A percentile compares a stretch with the other conserved stretches of the same genome.
Evolutionary conservation across 1,140 invertebrate genomes (phyloP).

Genomic region (Tyrophagus putrescentiae): DNA sequence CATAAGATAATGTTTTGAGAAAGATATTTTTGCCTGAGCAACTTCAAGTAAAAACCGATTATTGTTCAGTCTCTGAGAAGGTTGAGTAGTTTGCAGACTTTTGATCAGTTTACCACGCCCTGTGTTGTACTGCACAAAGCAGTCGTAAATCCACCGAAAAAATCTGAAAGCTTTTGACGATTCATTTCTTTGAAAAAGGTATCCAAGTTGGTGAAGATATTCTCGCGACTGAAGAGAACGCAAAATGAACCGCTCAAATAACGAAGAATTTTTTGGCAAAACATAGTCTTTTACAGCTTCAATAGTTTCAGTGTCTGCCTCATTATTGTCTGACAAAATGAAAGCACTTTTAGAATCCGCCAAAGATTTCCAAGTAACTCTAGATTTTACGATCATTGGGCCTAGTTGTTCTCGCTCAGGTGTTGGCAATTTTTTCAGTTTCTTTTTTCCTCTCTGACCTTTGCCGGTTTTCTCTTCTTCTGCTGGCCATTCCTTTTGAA

Average conservation of each 20-base stretch:
- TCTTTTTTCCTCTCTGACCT: neutral
- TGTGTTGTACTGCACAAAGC: neutral
- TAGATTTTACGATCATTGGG: neutral
- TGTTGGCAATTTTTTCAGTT: neutral
- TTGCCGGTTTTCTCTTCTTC: neutral
- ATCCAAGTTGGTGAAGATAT: neutral
- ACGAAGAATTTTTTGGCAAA: neutral
- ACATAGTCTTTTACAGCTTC: neutral
- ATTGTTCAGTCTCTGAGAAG: slow-evolving; percentile 1
- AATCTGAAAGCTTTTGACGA: slow-evolving; percentile 1
- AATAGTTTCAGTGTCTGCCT: neutral
- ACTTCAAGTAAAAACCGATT: slow-evolving; percentile 1
- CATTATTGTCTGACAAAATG: too few species aligned
- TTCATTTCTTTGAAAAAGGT: slow-evolving; percentile 8
- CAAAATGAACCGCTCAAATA: neutral
- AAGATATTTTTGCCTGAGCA: neutral
- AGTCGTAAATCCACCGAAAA: neutral
- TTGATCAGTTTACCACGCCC: neutral
- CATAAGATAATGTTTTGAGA: neutral
- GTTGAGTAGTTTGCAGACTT: neutral
- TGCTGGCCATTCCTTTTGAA: slow-evolving; percentile 2
- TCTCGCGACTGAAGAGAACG: neutral
- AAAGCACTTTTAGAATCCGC: too few species aligned
- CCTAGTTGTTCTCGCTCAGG: neutral
- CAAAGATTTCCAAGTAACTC: too few species aligned